These are phyloP conservation scores for Holothuria glaberrima DNA, from an alignment of 35 echinoderm and acorn worm species.

Conservation along the genomic window DNA sequence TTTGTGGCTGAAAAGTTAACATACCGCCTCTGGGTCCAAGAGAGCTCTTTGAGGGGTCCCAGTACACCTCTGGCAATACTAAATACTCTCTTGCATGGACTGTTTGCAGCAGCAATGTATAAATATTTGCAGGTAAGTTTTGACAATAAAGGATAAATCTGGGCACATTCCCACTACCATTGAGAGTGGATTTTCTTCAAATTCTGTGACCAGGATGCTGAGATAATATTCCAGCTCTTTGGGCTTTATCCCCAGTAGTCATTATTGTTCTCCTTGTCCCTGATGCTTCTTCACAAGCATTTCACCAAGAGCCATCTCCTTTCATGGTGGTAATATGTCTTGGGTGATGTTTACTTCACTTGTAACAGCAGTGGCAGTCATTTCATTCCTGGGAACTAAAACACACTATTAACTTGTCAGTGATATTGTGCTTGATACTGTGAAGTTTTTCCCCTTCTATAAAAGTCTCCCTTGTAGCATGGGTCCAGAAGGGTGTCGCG, in stretches of 20 bases:
- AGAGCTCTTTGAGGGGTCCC: constrained; percentile 23
- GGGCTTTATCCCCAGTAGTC: constrained; percentile 5
- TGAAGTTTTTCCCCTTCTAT: constrained; percentile 20
- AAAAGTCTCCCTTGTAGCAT: constrained; percentile 6
- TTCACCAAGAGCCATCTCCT: neutral
- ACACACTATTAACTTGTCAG: neutral
- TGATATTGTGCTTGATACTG: neutral
- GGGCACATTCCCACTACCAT: constrained; percentile 19
- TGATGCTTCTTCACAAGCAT: neutral
- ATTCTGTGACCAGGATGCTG: neutral
- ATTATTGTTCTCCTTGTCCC: too few species aligned
- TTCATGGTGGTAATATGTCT: neutral
- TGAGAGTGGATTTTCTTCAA: neutral
- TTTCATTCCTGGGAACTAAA: too few species aligned
- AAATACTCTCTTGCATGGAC: constrained; percentile 52
- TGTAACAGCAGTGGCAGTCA: neutral
- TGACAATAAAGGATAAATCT: neutral
- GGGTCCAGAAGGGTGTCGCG: neutral
- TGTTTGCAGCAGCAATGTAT: constrained; percentile 40
- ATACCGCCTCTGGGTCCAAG: constrained; percentile 29
- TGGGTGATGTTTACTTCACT: neutral
- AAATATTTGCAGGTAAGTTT: constrained; percentile 49
- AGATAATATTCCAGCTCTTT: constrained; percentile 1
- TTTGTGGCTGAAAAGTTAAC: constrained; percentile 44
- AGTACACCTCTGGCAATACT: constrained; percentile 55